Base-by-base conservation (phyloP, 2,113 vertebrate genomes). In the Tetrax tetrax region DNA sequence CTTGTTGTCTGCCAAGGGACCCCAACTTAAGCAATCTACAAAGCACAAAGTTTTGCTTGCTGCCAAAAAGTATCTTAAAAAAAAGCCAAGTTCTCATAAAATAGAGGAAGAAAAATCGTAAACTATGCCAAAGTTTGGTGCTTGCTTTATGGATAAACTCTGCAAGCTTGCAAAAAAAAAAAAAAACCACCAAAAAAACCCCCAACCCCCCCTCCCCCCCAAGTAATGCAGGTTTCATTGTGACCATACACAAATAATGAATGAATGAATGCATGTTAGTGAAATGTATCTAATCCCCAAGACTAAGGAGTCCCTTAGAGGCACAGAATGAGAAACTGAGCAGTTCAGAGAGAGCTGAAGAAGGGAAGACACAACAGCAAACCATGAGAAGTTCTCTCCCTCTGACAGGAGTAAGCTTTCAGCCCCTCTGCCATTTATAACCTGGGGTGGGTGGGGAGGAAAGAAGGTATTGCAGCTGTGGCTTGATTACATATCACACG, bases 11-110 rank as follows among this genome's bases (percentile, higher is more conserved):
- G 95, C 95, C 95, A 95, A 95, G 77, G 78, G 91, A 96, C 94
- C 96, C 89, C 95, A 90, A 92, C 94, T 75, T 89, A 89, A 41
- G 95, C 57, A 95, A 89, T 64, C 89, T 95, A 95, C 92, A 96
- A 95, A 96, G 96, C 87, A 54, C 41, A 93, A 89, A 90, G 89
- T 91, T 94, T 29, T 80, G 63, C 63, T 53, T 53, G 48, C 71
- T 92, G 94, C 96, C 96, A 97, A 89, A 64, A 90, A 47, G 25
- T 21, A 85, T 29, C 69, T 10, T 77, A 87, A 72, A 81, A 57
- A 56, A 38, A 43, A 43, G 21, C 29, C 53, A 33, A 75, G 66
- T 82, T 79, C 91, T 96, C 69, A 84, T 74, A 76, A 89, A 93
- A 77, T 3, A 94, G 37, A 68, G 45, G 14, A 63, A 78, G 51